Evolutionary conservation across 2,888 invertebrate genomes (phyloP).

Genomic region (Nipponacmea schrenckii): DNA sequence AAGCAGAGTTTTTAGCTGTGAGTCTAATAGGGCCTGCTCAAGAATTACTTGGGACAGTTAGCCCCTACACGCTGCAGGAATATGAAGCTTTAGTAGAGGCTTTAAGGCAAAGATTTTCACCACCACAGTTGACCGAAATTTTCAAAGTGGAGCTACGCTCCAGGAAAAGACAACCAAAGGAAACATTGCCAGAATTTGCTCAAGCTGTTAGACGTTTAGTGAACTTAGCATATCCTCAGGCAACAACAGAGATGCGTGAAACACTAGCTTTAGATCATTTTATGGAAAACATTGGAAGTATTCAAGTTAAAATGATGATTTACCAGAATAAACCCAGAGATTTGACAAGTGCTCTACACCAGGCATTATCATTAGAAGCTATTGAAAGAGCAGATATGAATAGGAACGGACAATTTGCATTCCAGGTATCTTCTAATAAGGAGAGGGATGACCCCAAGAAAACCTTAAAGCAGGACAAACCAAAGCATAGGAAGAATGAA

Average conservation of each 20-base stretch:
- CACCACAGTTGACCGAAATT: neutral
- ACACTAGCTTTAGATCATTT: neutral
- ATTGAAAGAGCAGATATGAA: neutral
- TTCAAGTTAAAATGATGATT: conserved; percentile 1
- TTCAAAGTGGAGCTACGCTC: neutral
- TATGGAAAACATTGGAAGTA: neutral
- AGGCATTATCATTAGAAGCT: neutral
- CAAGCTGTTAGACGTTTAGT: neutral
- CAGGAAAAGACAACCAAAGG: neutral
- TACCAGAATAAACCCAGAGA: neutral
- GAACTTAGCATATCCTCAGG: neutral
- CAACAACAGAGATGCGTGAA: neutral
- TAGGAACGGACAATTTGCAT: neutral
- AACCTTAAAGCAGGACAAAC: too few species aligned
- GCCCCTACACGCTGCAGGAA: neutral
- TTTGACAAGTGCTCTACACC: neutral
- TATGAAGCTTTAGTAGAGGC: neutral
- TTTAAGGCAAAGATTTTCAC: neutral
- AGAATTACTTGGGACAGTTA: neutral
- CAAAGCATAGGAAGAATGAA: too few species aligned
- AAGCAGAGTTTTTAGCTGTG: neutral
- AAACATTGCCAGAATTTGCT: neutral
- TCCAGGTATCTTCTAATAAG: too few species aligned
- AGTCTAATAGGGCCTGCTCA: neutral
- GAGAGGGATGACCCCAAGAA: too few species aligned